A percentile compares a stretch with the other conserved stretches of the same genome.
These are phyloP conservation scores for Leptoteleia sp. DNA, from an alignment of 1,140 invertebrate species.

Conservation along the genomic window DNA sequence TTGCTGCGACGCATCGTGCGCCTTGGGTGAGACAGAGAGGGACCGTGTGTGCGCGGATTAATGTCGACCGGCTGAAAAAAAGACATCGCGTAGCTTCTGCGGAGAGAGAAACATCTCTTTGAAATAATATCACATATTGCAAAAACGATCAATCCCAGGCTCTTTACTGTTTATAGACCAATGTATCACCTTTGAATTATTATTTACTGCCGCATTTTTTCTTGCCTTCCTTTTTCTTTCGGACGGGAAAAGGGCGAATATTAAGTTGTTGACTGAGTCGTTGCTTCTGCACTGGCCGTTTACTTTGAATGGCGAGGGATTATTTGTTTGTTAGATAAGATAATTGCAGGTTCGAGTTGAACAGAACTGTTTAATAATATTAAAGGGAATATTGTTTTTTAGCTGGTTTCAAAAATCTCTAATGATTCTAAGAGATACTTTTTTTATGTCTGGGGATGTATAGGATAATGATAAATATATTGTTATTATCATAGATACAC, in stretches of 20 bases:
- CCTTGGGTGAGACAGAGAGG: slow-evolving; percentile 57
- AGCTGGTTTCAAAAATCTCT: too few relatives aligned
- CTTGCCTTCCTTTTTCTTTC: too few relatives aligned
- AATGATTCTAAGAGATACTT: too few relatives aligned
- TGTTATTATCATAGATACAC: too few relatives aligned
- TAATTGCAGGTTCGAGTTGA: slow-evolving; percentile 4
- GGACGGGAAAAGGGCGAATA: slow-evolving; percentile 16
- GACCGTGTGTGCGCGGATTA: slow-evolving; percentile 55
- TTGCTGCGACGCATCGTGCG: slow-evolving; percentile 57
- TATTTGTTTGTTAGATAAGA: slow-evolving; percentile 27
- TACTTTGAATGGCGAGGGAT: slow-evolving; percentile 4
- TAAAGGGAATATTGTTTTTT: too few relatives aligned
- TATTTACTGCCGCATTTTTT: slow-evolving; percentile 26
- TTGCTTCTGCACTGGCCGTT: slow-evolving; percentile 22
- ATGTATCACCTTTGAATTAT: slow-evolving; percentile 58
- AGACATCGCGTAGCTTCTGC: slow-evolving; percentile 54
- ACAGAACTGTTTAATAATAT: too few relatives aligned
- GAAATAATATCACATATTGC: slow-evolving; percentile 56
- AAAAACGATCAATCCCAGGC: slow-evolving; percentile 55
- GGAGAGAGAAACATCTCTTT: slow-evolving; percentile 49
- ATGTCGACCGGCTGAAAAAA: slow-evolving; percentile 48
- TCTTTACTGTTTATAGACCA: slow-evolving; percentile 57
- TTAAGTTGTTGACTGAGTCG: slow-evolving; percentile 40
- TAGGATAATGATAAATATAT: too few relatives aligned
- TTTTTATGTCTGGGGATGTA: too few relatives aligned